Evolutionary conservation across 2,113 vertebrate species (phyloP).

Genomic region (Blennius ocellaris): DNA sequence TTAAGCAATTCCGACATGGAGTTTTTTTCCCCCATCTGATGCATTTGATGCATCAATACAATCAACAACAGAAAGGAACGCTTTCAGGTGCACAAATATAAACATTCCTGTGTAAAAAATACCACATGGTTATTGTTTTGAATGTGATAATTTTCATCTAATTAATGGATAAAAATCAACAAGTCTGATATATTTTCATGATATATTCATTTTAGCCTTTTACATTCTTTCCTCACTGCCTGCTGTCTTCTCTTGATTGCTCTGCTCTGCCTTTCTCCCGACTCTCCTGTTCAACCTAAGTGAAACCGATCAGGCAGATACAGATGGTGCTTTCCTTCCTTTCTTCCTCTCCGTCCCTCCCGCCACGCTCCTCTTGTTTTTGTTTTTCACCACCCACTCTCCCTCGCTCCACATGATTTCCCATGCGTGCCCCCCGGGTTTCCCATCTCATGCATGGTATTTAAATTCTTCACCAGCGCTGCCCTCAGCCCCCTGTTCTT

Average conservation of each 20-base stretch:
- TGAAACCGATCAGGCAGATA: conserved; percentile 69
- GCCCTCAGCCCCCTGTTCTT: conserved; percentile 42
- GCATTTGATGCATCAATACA: no score
- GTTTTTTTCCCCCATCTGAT: no score
- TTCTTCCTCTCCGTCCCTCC: conserved; percentile 20
- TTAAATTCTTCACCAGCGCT: conserved; percentile 60
- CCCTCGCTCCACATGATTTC: conserved; percentile 17
- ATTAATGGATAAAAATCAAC: no score
- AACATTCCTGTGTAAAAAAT: no score
- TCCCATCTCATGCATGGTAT: conserved; percentile 48
- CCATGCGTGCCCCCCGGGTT: background rate
- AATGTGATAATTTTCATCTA: no score
- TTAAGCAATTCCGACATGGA: no score
- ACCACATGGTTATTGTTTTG: no score
- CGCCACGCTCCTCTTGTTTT: conserved; percentile 15
- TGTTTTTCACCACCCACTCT: conserved; percentile 38
- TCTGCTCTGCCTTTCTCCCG: conserved; percentile 21
- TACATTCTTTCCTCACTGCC: background rate
- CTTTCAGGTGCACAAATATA: no score
- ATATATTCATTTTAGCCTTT: background rate
- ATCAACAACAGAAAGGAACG: no score
- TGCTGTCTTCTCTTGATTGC: conserved; percentile 2
- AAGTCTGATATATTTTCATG: no score
- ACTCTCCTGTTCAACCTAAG: conserved; percentile 52
- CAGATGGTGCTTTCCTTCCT: conserved; percentile 45